Evolutionary conservation across 2,888 invertebrate species (phyloP).

Genomic region (Drosophila kuntzei): DNA sequence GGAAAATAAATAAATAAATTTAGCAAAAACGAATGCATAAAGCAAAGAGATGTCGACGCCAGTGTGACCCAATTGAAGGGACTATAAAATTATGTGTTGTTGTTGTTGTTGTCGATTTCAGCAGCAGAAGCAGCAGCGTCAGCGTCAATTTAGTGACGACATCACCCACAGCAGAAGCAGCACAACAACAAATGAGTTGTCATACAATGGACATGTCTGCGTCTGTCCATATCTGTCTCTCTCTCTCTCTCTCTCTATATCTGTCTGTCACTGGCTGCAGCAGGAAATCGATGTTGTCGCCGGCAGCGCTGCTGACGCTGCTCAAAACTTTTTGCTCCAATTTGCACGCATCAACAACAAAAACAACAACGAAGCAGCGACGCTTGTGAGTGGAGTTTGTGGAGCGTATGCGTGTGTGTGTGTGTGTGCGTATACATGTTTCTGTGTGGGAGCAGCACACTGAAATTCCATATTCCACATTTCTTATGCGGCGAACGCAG

Average conservation of each 20-base stretch:
- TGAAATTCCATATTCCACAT: constrained; percentile 76
- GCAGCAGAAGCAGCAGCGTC: constrained; percentile 28
- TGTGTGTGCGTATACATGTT: constrained; percentile 4
- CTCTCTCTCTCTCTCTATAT: background rate
- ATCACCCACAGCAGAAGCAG: constrained; percentile 64
- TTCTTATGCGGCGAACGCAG: constrained; percentile 52
- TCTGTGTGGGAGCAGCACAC: constrained; percentile 48
- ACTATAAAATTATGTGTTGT: constrained; percentile 21
- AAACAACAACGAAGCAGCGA: constrained; percentile 27
- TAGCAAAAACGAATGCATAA: constrained; percentile 27
- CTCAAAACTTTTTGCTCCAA: constrained; percentile 64
- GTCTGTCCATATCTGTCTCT: constrained; percentile 6
- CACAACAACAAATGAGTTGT: constrained; percentile 72
- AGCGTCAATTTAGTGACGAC: constrained; percentile 66
- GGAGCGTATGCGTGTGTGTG: background rate
- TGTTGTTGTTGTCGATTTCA: constrained; percentile 21
- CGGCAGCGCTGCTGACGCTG: constrained; percentile 38
- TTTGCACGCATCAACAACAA: constrained; percentile 62
- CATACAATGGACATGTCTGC: constrained; percentile 54
- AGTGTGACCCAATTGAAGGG: constrained; percentile 72
- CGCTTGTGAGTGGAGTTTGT: constrained; percentile 27
- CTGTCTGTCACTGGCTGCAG: constrained; percentile 41
- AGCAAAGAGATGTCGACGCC: constrained; percentile 41
- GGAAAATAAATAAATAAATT: constrained; percentile 38
- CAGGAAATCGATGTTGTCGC: constrained; percentile 67